Evolutionary conservation across 2,113 vertebrate species (phyloP).

Genomic region (Nibea albiflora): DNA sequence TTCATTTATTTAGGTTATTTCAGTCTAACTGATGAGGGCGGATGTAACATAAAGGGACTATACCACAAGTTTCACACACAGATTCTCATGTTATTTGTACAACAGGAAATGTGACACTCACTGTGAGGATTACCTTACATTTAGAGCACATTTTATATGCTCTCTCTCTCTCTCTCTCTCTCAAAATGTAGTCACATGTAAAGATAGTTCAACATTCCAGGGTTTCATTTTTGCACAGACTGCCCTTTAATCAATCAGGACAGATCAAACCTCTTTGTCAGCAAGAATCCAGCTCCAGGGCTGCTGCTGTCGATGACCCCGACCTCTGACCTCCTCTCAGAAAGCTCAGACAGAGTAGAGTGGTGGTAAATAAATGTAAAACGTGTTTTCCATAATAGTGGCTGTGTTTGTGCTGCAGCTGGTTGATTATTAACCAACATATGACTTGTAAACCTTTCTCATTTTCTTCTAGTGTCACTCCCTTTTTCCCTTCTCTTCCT

Average conservation of each 20-base stretch:
- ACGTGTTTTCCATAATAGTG: not conserved
- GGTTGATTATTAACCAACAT: not conserved
- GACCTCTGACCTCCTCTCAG: not conserved
- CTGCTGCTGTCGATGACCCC: not conserved
- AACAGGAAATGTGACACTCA: not conserved
- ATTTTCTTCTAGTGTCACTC: not conserved
- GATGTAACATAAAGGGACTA: not conserved
- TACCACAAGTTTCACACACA: not conserved
- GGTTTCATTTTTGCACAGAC: not conserved
- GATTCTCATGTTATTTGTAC: not conserved
- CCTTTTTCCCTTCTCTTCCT: not conserved
- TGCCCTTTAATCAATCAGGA: not conserved
- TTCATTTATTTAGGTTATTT: not conserved
- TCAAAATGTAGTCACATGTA: not conserved
- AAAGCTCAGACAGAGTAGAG: not conserved
- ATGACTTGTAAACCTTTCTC: not conserved
- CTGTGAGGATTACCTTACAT: not conserved
- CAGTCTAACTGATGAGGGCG: not conserved
- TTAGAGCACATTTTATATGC: not conserved
- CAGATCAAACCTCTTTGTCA: not conserved
- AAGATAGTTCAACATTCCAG: not conserved
- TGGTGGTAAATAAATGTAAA: too few species aligned
- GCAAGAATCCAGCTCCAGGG: not conserved
- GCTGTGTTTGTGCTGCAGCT: not conserved
- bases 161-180: too few species aligned